Percentiles rank a stretch among this genome's conserved stretches.
Conservation (phyloP, 2,113 vertebrate genomes). For the Daboia siamensis region DNA sequence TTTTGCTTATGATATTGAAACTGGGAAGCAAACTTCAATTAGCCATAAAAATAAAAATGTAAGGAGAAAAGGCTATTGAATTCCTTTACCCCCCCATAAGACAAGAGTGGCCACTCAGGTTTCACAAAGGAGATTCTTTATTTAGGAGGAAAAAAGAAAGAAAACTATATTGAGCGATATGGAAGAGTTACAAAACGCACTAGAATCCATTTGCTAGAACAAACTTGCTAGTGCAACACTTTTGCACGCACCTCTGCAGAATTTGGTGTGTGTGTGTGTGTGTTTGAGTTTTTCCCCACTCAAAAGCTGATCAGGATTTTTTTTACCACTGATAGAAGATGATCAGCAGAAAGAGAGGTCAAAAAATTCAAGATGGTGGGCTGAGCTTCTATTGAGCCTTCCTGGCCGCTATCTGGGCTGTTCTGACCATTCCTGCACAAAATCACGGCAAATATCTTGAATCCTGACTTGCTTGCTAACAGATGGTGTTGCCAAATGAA, state of each 20-base stretch:
- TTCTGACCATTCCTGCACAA: not conserved
- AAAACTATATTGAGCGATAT: not conserved
- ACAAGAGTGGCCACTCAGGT: not conserved
- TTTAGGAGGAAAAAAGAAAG: not conserved
- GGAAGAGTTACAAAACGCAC: not conserved
- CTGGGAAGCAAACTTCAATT: not conserved
- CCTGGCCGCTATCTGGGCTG: not conserved
- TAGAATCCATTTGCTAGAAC: not conserved
- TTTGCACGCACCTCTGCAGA: not conserved
- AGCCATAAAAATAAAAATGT: not conserved
- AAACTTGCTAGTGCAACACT: not conserved
- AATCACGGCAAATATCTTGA: not conserved
- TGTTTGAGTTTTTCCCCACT: not conserved
- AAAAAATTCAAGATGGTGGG: not conserved
- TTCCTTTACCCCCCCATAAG: not conserved
- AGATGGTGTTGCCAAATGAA: not conserved
- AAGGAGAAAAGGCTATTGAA: not conserved
- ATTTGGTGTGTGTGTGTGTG: not conserved
- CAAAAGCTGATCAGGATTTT: not conserved
- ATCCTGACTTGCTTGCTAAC: not conserved
- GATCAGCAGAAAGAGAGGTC: not conserved
- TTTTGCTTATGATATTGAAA: not conserved
- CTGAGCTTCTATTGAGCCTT: not conserved
- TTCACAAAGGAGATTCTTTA: conserved; percentile 1
- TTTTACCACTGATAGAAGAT: not conserved